Evolutionary conservation across 2,797 vertebrate species (phyloP).

Genomic region (Petrocephalus schoutedeni): DNA sequence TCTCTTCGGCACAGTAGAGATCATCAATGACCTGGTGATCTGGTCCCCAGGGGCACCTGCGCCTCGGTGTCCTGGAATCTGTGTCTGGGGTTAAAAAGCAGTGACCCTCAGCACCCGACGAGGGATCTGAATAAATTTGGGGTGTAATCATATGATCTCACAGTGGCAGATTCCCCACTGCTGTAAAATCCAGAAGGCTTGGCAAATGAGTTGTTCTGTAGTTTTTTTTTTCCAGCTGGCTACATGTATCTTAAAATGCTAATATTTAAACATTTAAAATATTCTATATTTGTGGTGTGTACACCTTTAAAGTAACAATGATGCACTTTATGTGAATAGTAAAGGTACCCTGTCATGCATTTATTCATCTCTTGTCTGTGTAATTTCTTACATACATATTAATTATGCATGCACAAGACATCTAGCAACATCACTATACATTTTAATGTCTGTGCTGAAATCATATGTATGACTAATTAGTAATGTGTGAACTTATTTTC

Average conservation of each 20-base stretch:
- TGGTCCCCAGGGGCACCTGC: constrained; percentile 48
- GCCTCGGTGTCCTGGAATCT: constrained; percentile 55
- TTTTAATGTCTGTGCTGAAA: not conserved
- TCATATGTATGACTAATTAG: not conserved
- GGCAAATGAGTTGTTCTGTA: not conserved
- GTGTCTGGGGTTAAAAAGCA: constrained; percentile 57
- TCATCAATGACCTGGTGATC: constrained; percentile 66
- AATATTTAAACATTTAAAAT: constrained; percentile 38
- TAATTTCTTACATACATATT: not conserved
- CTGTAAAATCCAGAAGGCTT: constrained; percentile 8
- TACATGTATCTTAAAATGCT: constrained; percentile 42
- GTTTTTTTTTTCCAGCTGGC: constrained; percentile 29
- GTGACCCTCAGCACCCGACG: not conserved
- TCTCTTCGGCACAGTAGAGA: constrained; percentile 70
- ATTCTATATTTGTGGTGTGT: constrained; percentile 41
- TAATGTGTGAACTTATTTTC: not conserved
- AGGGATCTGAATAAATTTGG: not conserved
- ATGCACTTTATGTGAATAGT: constrained; percentile 60
- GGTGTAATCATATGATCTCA: not conserved
- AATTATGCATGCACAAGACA: not conserved
- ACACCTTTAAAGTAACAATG: constrained; percentile 50
- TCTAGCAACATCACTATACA: not conserved
- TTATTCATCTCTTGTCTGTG: not conserved
- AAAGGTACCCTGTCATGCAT: constrained; percentile 32
- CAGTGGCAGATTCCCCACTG: constrained; percentile 20